Conservation (phyloP, 2,113 vertebrate genomes). For the Sinosuthora webbiana region DNA sequence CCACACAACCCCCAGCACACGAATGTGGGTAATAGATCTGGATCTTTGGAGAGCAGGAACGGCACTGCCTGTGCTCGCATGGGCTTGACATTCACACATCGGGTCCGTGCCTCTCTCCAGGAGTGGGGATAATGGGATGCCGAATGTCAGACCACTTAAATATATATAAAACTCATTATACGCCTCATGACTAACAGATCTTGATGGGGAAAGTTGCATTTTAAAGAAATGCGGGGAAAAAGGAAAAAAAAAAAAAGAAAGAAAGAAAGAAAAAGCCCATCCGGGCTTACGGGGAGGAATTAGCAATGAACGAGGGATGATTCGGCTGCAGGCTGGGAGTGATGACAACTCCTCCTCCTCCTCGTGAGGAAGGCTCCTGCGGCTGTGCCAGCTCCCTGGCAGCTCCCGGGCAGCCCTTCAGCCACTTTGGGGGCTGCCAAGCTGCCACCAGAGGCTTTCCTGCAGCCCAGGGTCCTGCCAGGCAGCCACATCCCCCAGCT, state of each 20-base stretch:
- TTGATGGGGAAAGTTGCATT: not conserved
- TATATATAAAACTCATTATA: slow-evolving; percentile 44
- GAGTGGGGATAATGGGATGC: slow-evolving; percentile 45
- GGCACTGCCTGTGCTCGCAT: not conserved
- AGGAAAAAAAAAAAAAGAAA: not conserved
- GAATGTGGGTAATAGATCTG: not conserved
- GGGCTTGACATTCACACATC: slow-evolving; percentile 27
- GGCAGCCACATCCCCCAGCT: not conserved
- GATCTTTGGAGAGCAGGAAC: not conserved
- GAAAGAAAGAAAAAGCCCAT: not conserved
- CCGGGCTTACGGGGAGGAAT: not conserved
- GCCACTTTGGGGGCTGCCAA: accelerated
- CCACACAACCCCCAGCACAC: slow-evolving; percentile 6
- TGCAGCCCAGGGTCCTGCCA: accelerated
- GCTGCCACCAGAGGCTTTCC: not conserved
- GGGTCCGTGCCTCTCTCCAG: not conserved
- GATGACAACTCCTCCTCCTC: not conserved
- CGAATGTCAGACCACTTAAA: slow-evolving; percentile 40
- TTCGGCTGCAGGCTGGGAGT: not conserved
- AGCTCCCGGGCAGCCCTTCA: not conserved
- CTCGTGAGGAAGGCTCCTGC: not conserved
- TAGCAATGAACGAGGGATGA: not conserved
- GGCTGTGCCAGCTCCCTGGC: not conserved
- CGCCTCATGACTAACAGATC: slow-evolving; percentile 44
- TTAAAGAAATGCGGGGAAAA: not conserved